Conservation (phyloP, 2,797 vertebrate genomes). For the Petrocephalus sullivani region DNA sequence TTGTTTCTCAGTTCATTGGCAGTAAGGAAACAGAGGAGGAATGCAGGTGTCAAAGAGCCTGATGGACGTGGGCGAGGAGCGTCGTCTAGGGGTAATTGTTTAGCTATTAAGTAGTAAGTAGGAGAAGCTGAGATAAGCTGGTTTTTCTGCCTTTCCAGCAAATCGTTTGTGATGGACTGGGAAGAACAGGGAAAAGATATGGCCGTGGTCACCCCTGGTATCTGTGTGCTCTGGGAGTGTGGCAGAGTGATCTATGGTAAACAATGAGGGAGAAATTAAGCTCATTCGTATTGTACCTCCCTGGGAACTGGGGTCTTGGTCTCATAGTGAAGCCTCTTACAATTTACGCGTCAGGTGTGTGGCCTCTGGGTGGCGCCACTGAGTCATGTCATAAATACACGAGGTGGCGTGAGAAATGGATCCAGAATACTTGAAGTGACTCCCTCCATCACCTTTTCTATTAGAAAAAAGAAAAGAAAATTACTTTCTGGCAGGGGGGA, state of each 20-base stretch:
- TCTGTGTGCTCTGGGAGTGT: neutral
- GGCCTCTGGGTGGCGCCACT: neutral
- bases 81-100: neutral
- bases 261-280: neutral
- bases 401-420: neutral
- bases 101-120: neutral
- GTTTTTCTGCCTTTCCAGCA: neutral
- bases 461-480: neutral
- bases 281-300: neutral
- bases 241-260: neutral
- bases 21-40: neutral
- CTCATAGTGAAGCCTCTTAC: neutral
- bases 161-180: neutral
- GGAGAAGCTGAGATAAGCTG: conserved; percentile 2
- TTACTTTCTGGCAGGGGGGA: neutral
- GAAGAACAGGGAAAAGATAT: neutral
- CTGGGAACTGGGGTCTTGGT: neutral
- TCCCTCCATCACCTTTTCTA: neutral
- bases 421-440: neutral
- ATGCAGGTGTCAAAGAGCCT: neutral
- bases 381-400: neutral
- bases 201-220: neutral
- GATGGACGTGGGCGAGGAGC: neutral
- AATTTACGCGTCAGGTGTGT: neutral
- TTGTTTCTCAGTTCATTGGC: neutral